These are phyloP conservation scores for Apostichopus parvimensis DNA, from an alignment of 35 echinoderm and acorn worm genomes.

Conservation along the genomic window DNA sequence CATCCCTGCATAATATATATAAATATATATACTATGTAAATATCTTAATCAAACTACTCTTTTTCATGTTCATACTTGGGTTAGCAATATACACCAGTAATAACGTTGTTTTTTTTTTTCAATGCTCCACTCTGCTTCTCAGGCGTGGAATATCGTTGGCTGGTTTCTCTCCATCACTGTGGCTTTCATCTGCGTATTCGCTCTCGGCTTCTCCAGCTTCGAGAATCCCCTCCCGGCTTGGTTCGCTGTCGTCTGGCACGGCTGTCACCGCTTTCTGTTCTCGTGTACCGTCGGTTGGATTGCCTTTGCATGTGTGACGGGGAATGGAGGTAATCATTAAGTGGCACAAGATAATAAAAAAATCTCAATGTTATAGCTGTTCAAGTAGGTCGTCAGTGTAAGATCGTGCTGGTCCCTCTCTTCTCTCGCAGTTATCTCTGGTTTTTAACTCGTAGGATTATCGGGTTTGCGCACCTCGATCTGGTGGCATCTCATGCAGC, in stretches of 20 bases:
- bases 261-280: background rate
- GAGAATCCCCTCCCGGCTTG: background rate
- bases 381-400: background rate
- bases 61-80: background rate
- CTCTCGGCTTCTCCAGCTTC: background rate
- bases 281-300: conserved; percentile 14
- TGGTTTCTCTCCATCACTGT: background rate
- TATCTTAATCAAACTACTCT: background rate
- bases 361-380: background rate
- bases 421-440: too few species aligned
- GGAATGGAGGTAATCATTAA: conserved; percentile 13
- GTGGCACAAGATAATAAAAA: too few species aligned
- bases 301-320: conserved; percentile 16
- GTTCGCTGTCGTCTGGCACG: background rate
- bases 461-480: too few species aligned
- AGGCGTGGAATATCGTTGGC: background rate
- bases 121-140: background rate
- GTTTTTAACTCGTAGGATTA: too few species aligned
- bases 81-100: background rate
- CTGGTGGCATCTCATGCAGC: too few species aligned
- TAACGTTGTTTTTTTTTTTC: background rate
- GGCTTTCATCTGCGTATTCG: background rate
- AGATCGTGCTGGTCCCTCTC: too few species aligned
- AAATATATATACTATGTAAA: too few species aligned
- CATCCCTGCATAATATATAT: too few species aligned